A percentile compares a stretch with the other conserved stretches of the same genome.
These are phyloP conservation scores for Amitus sp. DNA, from an alignment of 2,888 invertebrate genomes.

Conservation along the genomic window DNA sequence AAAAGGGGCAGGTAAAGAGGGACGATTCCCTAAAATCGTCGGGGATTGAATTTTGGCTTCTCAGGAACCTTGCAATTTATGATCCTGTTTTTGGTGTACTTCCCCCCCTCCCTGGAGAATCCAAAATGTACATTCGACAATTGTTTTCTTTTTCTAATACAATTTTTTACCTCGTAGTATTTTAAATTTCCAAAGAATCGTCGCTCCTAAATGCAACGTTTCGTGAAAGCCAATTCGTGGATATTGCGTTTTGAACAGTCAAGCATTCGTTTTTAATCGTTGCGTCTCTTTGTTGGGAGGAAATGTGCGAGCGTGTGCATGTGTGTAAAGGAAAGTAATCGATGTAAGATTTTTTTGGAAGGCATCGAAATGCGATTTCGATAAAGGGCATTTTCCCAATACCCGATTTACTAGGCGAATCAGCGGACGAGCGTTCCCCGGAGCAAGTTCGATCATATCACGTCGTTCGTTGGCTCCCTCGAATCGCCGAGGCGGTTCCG, in stretches of 20 bases:
- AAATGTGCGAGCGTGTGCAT: not conserved
- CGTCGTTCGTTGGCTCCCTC: not conserved
- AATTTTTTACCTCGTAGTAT: not conserved
- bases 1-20: constrained; percentile 34
- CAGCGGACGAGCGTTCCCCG: not conserved
- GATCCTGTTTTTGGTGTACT: no score
- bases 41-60: not conserved
- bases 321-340: constrained; percentile 6
- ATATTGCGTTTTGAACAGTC: constrained; percentile 1
- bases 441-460: not conserved
- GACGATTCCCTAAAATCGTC: constrained; percentile 41
- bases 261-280: not conserved
- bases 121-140: no score
- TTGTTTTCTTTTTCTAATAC: not conserved
- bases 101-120: no score
- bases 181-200: constrained; percentile 1
- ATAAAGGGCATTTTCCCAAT: constrained; percentile 4
- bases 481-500: not conserved
- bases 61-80: not conserved
- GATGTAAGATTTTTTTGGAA: not conserved
- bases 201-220: not conserved
- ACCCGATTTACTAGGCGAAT: no score
- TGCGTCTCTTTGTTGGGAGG: not conserved
- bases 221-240: not conserved
- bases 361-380: not conserved